Evolutionary conservation across 1,140 invertebrate species (phyloP).

Genomic region (Drosophila seguyi): DNA sequence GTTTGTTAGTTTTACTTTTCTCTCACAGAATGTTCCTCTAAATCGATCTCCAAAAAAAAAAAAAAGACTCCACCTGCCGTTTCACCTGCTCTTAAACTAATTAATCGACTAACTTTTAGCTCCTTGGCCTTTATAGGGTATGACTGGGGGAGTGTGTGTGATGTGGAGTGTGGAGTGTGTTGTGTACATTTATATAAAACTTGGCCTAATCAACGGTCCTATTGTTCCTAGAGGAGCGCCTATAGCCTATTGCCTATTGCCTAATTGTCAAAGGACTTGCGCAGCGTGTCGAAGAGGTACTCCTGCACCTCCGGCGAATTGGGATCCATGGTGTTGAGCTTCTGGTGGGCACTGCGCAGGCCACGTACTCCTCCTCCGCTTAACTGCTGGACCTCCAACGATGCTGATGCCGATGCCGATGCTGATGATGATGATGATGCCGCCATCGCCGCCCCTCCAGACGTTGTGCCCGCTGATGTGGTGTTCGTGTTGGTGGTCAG

Average conservation of each 20-base stretch:
- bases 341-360: constrained; percentile 72
- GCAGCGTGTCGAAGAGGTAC: constrained; percentile 87
- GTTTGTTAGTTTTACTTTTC: constrained; percentile 36
- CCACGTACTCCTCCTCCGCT: constrained; percentile 7
- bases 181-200: constrained; percentile 65
- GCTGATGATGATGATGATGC: not conserved
- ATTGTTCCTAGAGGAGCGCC: constrained; percentile 18
- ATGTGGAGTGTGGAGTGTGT: constrained; percentile 12
- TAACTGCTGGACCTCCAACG: constrained; percentile 8
- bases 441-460: not conserved
- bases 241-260: constrained; percentile 19
- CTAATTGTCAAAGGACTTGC: constrained; percentile 87
- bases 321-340: constrained; percentile 87
- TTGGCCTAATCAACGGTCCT: constrained; percentile 67
- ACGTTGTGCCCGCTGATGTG: constrained; percentile 11
- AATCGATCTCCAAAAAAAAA: constrained; percentile 45
- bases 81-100: constrained; percentile 55
- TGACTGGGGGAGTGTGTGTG: constrained; percentile 9
- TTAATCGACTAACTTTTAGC: constrained; percentile 56
- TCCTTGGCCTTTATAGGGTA: constrained; percentile 6
- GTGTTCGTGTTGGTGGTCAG: constrained; percentile 34
- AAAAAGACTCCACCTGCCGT: constrained; percentile 42
- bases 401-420: not conserved
- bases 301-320: constrained; percentile 87
- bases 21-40: constrained; percentile 46